A percentile compares a stretch with the other conserved stretches of the same genome.
phyloP scores from a whole-genome alignment of 2,797 vertebrate genomes.

The Cossypha polioptera region DNA sequence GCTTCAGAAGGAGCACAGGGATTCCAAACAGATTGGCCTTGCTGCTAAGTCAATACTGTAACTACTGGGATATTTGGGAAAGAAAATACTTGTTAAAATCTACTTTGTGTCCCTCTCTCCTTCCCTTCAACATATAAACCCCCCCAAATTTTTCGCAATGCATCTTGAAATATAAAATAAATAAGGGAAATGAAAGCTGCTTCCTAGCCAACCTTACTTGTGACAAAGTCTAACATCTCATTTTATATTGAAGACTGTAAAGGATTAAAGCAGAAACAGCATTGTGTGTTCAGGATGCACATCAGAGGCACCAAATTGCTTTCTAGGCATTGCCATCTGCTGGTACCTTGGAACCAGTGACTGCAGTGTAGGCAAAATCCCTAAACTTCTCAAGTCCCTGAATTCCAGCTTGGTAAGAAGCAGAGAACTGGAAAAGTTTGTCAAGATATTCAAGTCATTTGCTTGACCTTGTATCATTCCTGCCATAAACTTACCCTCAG shows the following conservation, averaged over 20 bases:
- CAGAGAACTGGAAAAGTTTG: not conserved
- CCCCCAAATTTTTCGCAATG: not conserved
- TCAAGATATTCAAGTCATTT: not conserved
- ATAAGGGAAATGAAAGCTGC: not conserved
- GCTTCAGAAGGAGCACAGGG: not conserved
- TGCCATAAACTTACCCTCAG: not conserved
- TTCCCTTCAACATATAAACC: not conserved
- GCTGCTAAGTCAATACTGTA: not conserved
- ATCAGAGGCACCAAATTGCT: not conserved
- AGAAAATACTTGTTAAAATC: not conserved
- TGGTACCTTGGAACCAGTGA: not conserved
- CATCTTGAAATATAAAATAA: not conserved
- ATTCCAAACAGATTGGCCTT: not conserved
- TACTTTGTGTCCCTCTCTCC: not conserved
- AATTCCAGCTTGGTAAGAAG: not conserved
- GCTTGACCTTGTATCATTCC: rapidly evolving
- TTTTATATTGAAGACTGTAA: not conserved
- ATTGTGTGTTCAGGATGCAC: rapidly evolving
- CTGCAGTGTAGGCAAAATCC: not conserved
- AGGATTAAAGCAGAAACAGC: not conserved
- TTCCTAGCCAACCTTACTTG: not conserved
- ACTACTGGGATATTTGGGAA: not conserved
- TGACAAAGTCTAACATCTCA: not conserved
- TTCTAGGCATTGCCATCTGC: not conserved
- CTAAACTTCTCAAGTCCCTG: not conserved